Evolutionary conservation across 2,113 vertebrate genomes (phyloP).

Genomic region (Corythaeola cristata): DNA sequence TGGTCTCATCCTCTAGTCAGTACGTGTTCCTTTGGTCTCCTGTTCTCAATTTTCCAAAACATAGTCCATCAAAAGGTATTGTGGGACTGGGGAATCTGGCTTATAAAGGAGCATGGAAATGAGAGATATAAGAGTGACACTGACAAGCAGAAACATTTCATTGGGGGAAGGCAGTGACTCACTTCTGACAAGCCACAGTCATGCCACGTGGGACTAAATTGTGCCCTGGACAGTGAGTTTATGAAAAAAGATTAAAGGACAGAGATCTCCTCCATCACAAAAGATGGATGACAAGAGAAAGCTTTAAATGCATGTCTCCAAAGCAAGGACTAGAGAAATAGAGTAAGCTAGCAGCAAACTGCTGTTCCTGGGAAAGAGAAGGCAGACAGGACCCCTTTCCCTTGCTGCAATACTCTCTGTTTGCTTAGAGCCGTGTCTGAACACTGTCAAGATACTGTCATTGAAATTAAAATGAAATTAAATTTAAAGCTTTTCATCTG

Average conservation of each 20-base stretch:
- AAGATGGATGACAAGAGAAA: not conserved
- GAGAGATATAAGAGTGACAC: not conserved
- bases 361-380: not conserved
- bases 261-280: not conserved
- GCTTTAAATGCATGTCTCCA: not conserved
- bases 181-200: not conserved
- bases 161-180: not conserved
- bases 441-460: not conserved
- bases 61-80: not conserved
- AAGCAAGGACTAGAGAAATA: not conserved
- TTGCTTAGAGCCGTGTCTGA: not conserved
- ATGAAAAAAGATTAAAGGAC: not conserved
- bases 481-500: not conserved
- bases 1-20: not conserved
- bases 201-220: not conserved
- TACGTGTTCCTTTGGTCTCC: not conserved
- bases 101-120: not conserved
- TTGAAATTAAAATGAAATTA: not conserved
- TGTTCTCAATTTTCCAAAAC: not conserved
- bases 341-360: not conserved
- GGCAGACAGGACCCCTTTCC: not conserved
- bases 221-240: not conserved
- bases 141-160: not conserved
- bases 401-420: not conserved
- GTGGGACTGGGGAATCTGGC: not conserved